phyloP scores from a whole-genome alignment of 1,140 invertebrate species.

The Brachionus sp. region DNA sequence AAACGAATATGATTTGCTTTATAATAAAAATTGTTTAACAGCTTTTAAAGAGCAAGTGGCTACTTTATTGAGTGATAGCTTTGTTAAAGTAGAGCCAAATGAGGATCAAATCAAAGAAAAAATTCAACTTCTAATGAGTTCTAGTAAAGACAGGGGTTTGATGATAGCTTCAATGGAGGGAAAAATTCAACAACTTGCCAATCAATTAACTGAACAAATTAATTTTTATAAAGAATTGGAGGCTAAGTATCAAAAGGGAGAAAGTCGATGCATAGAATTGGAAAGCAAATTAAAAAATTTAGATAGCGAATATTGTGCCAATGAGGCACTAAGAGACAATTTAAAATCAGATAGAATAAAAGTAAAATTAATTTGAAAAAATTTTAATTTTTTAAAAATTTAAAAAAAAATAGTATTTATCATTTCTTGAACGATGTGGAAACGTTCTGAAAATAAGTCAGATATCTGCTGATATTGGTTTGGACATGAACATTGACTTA shows the following conservation, averaged over 20 bases:
- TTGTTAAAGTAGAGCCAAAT: conserved; percentile 48
- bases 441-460: conserved; percentile 58
- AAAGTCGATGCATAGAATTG: conserved; percentile 52
- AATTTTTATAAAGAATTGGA: conserved; percentile 51
- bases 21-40: conserved; percentile 49
- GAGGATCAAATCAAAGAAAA: conserved; percentile 55
- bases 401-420: conserved; percentile 55
- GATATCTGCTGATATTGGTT: conserved; percentile 56
- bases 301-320: conserved; percentile 56
- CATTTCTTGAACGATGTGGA: conserved; percentile 53
- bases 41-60: conserved; percentile 55
- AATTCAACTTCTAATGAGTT: conserved; percentile 47
- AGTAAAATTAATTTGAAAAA: conserved; percentile 48
- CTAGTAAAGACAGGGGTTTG: conserved; percentile 41
- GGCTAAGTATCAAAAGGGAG: conserved; percentile 50
- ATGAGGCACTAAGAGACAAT: conserved; percentile 56
- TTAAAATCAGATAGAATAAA: conserved; percentile 56
- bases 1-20: conserved; percentile 49
- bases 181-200: conserved; percentile 52
- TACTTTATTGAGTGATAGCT: conserved; percentile 51
- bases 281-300: conserved; percentile 51
- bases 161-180: conserved; percentile 50
- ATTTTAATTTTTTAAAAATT: neutral
- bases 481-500: conserved; percentile 56
- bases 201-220: conserved; percentile 55